Base-by-base conservation (phyloP, 2,113 vertebrate genomes). In the Megatriorchis doriae region DNA sequence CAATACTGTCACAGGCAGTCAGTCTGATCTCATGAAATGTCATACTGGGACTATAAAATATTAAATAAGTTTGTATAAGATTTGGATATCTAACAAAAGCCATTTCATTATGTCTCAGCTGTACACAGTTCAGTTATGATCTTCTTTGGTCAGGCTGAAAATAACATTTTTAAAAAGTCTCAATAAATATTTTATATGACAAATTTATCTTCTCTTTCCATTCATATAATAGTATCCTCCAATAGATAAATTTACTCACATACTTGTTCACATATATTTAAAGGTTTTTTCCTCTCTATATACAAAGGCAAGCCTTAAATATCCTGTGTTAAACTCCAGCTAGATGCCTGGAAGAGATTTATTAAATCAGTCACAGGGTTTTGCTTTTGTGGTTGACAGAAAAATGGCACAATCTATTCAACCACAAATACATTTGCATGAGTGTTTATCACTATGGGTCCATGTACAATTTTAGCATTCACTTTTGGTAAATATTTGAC, bases 1-100 rank as follows among this genome's bases (percentile, higher is more conserved):
- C 2, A 3, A 15, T 55, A 27, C 56, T 81, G 75, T 95, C 72
- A 78, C 84, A 84, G 43, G 6, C 86, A 88, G 59, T 74, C 91
- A 81, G 56, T 87, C 48, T 95, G 86, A 82, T 84, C 56, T 91
- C 62, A 65, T 66, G 56, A 94, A 94, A 87, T 85, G 61, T 67
- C 65, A 55, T 87, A 67, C 17, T 18, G 16, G 43, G 45, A 61
- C 45, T 80, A 91, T 92, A 81, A 96, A 94, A 94, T 93, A 97
- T 95, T 92, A 66, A 96, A 75, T 81, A 92, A 72, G 56, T 87
- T 95, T 95, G 58, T 93, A 58, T 82, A 91, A 75, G 40, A 94
- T 92, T 94, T 85, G n/a, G 73, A 47, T 95, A 87, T 65, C 36
- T 81, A 68, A 94, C 3, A 3, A 87, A 94, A 89, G 14, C 8